Base-by-base conservation (phyloP, 2,888 invertebrate species). In the Blastobasis adustella region DNA sequence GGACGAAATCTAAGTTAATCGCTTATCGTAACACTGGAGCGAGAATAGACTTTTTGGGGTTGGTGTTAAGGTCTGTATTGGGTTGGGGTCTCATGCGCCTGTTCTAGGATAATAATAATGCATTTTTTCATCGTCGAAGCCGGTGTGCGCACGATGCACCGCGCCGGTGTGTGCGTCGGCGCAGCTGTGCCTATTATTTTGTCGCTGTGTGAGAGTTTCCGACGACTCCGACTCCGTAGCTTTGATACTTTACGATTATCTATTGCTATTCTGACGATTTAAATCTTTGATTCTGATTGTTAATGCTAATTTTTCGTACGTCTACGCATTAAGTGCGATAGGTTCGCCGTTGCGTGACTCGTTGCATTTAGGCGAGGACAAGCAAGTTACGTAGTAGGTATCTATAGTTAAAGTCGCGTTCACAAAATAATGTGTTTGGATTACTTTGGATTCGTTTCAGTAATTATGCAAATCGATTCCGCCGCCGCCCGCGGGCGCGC, bases 131-230 rank as follows among this genome's bases (percentile, higher is more conserved):
- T 70, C 70, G 71, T 76, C 78, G 78, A 76, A 76, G 79, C 74
- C 77, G 63, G 83, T 79, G 73, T 83, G 79, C 79, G 23, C 23
- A 23, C 23, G 84, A 79, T 85, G 85, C 85, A 83, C 70, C 73
- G 51, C 58, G 53, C 53, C 62, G 63, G 55, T 73, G 83, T 82
- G 84, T 76, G 78, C 62, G 67, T 71, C 67, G 6, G 5, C 81
- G 85, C 87, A 87, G 87, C 85, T 88, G 87, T 82, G 82, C 77
- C 81, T 84, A 83, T 86, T 86, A 82, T 82, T 78, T 66, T 73
- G 71, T 65, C 62, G 67, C 65, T 75, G 85, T 84, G 82, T 82
- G 83, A 70, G 71, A 69, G 66, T 66, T 65, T 65, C 61, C 53
- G 75, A 66, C 71, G 59, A 55, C 23, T 42, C 54, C 56, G 76